Percentiles rank a stretch among this genome's conserved stretches.
phyloP scores from a whole-genome alignment of 2,797 vertebrate genomes.

The Hydrophis major region DNA sequence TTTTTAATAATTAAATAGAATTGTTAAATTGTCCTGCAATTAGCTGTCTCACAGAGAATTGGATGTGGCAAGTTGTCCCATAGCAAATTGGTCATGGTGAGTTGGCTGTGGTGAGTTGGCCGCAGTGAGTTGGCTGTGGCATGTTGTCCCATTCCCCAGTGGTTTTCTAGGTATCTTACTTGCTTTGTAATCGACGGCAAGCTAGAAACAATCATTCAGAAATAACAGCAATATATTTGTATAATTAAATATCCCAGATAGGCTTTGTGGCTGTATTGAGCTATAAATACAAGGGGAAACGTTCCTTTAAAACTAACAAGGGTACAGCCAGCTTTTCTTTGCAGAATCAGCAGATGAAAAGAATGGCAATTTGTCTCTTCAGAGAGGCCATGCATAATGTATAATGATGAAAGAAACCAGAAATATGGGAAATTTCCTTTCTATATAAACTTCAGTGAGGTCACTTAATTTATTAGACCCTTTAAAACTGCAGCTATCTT shows the following conservation, averaged over 20 bases:
- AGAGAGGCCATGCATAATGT: constrained; percentile 20
- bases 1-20: too few relatives aligned
- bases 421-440: constrained; percentile 23
- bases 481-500: neutral
- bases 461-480: neutral
- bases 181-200: too few relatives aligned
- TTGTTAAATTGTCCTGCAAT: too few relatives aligned
- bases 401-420: constrained; percentile 16
- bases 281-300: neutral
- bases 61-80: too few relatives aligned
- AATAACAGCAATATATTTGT: neutral
- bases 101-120: too few relatives aligned
- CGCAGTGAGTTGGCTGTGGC: too few relatives aligned
- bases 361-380: constrained; percentile 18
- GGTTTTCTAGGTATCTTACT: neutral
- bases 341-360: constrained; percentile 7
- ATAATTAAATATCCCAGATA: neutral
- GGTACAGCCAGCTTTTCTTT: constrained; percentile 1
- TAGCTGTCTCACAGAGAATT: too few relatives aligned
- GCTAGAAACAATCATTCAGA: neutral
- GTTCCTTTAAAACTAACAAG: constrained; percentile 10
- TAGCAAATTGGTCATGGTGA: too few relatives aligned
- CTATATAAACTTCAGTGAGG: neutral
- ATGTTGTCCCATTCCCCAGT: too few relatives aligned
- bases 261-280: neutral